These are phyloP conservation scores for Cantharis flavilabris DNA, from an alignment of 2,888 invertebrate genomes.

Conservation along the genomic window DNA sequence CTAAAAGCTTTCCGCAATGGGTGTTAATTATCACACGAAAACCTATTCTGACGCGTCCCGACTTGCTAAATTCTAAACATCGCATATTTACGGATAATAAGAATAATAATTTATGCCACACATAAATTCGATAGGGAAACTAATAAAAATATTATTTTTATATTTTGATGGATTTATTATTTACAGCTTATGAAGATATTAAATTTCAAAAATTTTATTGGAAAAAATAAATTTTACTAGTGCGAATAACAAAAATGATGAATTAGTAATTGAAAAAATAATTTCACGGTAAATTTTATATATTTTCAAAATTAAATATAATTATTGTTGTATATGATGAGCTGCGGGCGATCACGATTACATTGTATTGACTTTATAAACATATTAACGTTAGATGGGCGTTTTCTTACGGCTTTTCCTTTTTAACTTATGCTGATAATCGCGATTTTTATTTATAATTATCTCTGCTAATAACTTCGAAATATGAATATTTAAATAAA, in stretches of 20 bases:
- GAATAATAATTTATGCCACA: neutral
- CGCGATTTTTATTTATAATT: neutral
- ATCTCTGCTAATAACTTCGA: neutral
- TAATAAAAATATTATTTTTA: neutral
- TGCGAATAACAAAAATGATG: neutral
- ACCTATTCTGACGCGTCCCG: neutral
- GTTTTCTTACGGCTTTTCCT: slow-evolving; percentile 29
- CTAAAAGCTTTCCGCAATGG: neutral
- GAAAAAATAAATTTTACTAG: neutral
- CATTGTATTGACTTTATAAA: slow-evolving; percentile 49
- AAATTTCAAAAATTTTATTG: neutral
- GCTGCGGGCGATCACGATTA: slow-evolving; percentile 46
- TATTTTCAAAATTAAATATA: slow-evolving; percentile 48
- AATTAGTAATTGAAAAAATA: slow-evolving; percentile 31
- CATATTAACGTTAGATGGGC: slow-evolving; percentile 43
- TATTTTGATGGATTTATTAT: neutral
- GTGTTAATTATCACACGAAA: neutral
- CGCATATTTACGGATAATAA: too few species aligned
- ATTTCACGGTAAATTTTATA: slow-evolving; percentile 43
- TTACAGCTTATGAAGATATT: neutral
- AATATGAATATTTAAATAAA: neutral
- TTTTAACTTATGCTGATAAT: neutral
- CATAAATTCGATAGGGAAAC: neutral
- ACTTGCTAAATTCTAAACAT: neutral
- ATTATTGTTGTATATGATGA: slow-evolving; percentile 37